Conservation (phyloP, 2,888 invertebrate species). For the Xylocampa areola region DNA sequence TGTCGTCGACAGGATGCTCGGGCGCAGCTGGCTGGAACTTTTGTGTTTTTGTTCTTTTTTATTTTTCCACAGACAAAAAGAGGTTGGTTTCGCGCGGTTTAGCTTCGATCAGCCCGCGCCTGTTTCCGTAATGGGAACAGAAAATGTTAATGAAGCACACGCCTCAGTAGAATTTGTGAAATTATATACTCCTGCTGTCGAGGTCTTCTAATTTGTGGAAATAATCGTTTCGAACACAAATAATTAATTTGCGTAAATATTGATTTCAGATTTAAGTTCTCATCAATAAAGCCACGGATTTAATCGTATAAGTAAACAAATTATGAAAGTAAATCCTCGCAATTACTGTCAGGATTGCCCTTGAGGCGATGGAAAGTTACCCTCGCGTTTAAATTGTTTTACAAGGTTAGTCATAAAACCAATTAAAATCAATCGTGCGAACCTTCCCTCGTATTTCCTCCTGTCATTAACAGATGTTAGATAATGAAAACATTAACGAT, state of each 20-base stretch:
- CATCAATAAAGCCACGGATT: conserved; percentile 37
- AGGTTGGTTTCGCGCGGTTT: conserved; percentile 86
- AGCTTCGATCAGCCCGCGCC: conserved; percentile 74
- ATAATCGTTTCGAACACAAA: conserved; percentile 69
- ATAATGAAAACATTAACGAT: conserved; percentile 72
- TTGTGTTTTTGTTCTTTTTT: conserved; percentile 79
- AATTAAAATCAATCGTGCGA: conserved; percentile 79
- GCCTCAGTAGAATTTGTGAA: conserved; percentile 72
- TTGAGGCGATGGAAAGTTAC: conserved; percentile 53
- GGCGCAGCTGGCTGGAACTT: conserved; percentile 88
- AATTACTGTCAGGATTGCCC: conserved; percentile 53
- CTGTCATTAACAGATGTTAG: conserved; percentile 66
- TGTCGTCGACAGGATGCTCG: conserved; percentile 87
- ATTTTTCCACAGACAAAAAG: conserved; percentile 79
- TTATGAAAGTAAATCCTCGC: conserved; percentile 55
- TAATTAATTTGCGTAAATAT: conserved; percentile 72
- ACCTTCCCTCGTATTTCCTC: conserved; percentile 64
- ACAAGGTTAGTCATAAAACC: conserved; percentile 73
- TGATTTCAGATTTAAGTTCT: conserved; percentile 47
- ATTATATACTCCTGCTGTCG: conserved; percentile 70
- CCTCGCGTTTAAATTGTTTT: conserved; percentile 67
- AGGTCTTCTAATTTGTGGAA: conserved; percentile 72
- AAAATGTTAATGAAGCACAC: conserved; percentile 85
- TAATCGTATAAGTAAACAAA: conserved; percentile 45
- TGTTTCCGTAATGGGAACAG: conserved; percentile 85